These are phyloP conservation scores for Eleginops maclovinus DNA, from an alignment of 2,113 vertebrate genomes.

Conservation along the genomic window DNA sequence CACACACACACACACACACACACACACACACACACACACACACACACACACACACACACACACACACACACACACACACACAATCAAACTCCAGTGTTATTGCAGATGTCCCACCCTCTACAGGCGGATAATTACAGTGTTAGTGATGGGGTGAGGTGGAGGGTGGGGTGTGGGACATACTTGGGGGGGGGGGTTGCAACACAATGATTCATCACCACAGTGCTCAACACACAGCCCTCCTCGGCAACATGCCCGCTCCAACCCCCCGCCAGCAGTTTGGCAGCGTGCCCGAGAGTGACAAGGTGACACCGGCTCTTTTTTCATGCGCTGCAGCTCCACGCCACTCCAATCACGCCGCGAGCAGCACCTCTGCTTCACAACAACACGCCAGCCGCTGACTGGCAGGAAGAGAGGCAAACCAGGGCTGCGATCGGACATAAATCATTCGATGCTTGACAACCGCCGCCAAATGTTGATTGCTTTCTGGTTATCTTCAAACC, in stretches of 20 bases:
- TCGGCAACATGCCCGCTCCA: conserved; percentile 68
- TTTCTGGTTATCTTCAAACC: conserved; percentile 75
- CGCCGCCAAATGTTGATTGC: conserved; percentile 72
- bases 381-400: conserved; percentile 61
- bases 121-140: conserved; percentile 80
- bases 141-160: conserved; percentile 75
- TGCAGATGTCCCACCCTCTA: conserved; percentile 77
- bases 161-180: conserved; percentile 63
- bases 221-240: conserved; percentile 57
- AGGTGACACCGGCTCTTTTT: conserved; percentile 81
- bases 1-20: no score
- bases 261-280: conserved; percentile 74
- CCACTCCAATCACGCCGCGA: conserved; percentile 70
- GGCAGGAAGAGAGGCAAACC: conserved; percentile 67
- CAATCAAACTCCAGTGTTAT: conserved; percentile 67
- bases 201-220: conserved; percentile 80
- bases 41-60: conserved; percentile 35
- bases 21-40: background rate
- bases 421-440: conserved; percentile 71
- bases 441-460: conserved; percentile 75
- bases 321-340: conserved; percentile 65
- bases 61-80: no score
- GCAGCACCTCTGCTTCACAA: conserved; percentile 70
- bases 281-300: conserved; percentile 79
- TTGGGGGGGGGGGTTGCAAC: conserved; percentile 31